Percentiles rank a stretch among this genome's conserved stretches.
phyloP scores from a whole-genome alignment of 2,888 invertebrate genomes.

The Harpalus rufipes region DNA sequence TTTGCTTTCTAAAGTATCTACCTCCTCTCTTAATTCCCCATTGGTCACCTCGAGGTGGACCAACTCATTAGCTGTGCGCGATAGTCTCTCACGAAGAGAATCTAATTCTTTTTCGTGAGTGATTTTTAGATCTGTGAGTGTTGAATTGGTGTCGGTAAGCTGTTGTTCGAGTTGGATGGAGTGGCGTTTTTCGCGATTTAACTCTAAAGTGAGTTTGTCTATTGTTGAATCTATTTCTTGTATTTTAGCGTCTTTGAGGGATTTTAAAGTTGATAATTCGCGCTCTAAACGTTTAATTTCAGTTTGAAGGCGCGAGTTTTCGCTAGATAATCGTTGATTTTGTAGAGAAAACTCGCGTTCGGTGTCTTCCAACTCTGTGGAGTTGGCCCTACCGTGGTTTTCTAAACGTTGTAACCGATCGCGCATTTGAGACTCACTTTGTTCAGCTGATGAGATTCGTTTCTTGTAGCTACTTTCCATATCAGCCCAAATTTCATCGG shows the following conservation, averaged over 20 bases:
- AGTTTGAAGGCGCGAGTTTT: slow-evolving; percentile 71
- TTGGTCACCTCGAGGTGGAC: slow-evolving; percentile 84
- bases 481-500: slow-evolving; percentile 86
- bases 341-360: slow-evolving; percentile 77
- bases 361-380: slow-evolving; percentile 81
- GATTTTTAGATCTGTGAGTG: slow-evolving; percentile 78
- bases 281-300: slow-evolving; percentile 73
- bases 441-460: slow-evolving; percentile 79
- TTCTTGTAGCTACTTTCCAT: slow-evolving; percentile 83
- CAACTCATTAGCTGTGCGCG: slow-evolving; percentile 79
- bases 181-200: slow-evolving; percentile 75
- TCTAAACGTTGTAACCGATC: slow-evolving; percentile 81
- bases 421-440: slow-evolving; percentile 78
- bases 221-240: slow-evolving; percentile 73
- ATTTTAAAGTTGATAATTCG: slow-evolving; percentile 70
- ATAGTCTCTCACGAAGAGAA: slow-evolving; percentile 78
- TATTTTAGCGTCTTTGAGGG: slow-evolving; percentile 71
- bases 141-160: slow-evolving; percentile 77
- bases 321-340: slow-evolving; percentile 69
- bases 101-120: slow-evolving; percentile 78
- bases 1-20: slow-evolving; percentile 72
- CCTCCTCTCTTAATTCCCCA: slow-evolving; percentile 85
- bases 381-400: slow-evolving; percentile 79
- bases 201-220: slow-evolving; percentile 72
- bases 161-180: slow-evolving; percentile 78